A percentile compares a stretch with the other conserved stretches of the same genome.
Evolutionary conservation across 2,113 vertebrate genomes (phyloP).

Genomic region (Eira barbara): DNA sequence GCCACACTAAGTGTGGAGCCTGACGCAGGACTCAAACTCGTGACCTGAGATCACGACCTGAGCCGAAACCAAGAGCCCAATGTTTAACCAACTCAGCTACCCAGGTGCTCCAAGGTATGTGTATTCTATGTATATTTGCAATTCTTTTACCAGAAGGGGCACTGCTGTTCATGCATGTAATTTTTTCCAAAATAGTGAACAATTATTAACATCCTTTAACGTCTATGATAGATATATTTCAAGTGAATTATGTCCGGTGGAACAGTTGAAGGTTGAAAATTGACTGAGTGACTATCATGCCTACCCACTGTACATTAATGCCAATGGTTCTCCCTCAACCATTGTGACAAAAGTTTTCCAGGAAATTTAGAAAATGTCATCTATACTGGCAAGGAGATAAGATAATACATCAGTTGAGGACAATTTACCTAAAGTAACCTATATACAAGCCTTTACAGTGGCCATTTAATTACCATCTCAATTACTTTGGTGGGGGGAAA

Average conservation of each 20-base stretch:
- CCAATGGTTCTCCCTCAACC: not conserved
- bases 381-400: not conserved
- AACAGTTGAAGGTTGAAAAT: not conserved
- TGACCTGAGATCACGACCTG: not conserved
- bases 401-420: not conserved
- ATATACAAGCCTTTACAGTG: not conserved
- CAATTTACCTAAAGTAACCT: not conserved
- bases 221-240: not conserved
- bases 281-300: not conserved
- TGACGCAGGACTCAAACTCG: not conserved
- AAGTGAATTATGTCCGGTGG: not conserved
- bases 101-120: not conserved
- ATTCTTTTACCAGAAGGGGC: not conserved
- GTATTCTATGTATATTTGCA: not conserved
- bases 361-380: not conserved
- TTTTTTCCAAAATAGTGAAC: not conserved
- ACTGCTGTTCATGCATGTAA: not conserved
- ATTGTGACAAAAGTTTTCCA: not conserved
- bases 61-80: not conserved
- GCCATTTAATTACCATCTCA: not conserved
- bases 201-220: not conserved
- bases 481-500: not conserved
- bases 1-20: not conserved
- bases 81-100: not conserved
- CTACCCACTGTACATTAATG: not conserved